Base-by-base conservation (phyloP, 2,797 vertebrate genomes). In the Botia almorhae region DNA sequence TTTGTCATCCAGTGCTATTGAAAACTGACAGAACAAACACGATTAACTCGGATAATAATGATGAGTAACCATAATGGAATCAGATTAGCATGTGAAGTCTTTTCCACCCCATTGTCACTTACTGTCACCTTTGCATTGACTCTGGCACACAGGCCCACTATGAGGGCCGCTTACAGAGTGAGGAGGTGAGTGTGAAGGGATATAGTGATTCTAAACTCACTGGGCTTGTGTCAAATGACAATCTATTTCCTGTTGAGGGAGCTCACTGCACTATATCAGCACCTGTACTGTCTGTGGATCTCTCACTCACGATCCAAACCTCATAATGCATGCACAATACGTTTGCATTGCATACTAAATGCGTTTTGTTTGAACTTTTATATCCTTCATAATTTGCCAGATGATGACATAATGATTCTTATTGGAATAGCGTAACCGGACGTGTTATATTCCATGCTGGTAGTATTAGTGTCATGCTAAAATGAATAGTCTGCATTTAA, bases 101-200 rank as follows among this genome's bases (percentile, higher is more conserved):
- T 74, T 78, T 81, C 55, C 84, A 80, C 87, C 77, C 72, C 79
- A 81, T 82, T 90, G 92, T 92, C 87, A 92, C 91, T 92, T 85
- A 90, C 88, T 93, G 82, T 93, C 90, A 91, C 90, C 90, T 94
- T 92, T 93, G 86, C 91, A 91, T 93, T 93, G 92, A 88, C 88
- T 83, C 89, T 89, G 88, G 90, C 90, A 81, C 90, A 87, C 90
- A 91, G 90, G 88, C 86, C 78, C 92, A 91, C 89, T 94, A 88
- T 89, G 93, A 91, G 87, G 91, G 91, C 90, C 86, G 76, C 92
- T 93, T 92, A 84, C 93, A 92, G 90, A 92, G 89, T 89, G 92
- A 93, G 84, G 93, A 93, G 92, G 93, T 94, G 92, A 94, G 93
- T 94, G 89, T 86, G 73, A 67, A 84, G 85, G 75, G 67, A 83